Conservation (phyloP, 2,797 vertebrate species). For the Hemitrygon akajei region DNA sequence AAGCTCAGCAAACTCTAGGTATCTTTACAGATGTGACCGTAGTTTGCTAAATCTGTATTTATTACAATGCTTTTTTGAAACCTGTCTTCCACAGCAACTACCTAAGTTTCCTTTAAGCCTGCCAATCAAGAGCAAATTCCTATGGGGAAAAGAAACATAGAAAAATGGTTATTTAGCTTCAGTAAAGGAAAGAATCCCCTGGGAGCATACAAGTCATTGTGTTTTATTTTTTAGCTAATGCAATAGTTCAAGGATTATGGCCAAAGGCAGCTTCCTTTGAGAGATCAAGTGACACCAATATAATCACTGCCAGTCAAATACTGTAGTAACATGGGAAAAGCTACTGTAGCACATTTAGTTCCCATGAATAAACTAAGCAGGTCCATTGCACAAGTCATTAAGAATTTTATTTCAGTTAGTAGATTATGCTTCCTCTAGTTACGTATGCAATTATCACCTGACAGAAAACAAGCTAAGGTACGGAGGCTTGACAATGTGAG, state of each 20-base stretch:
- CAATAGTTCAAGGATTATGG: constrained; percentile 34
- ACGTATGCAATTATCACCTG: neutral
- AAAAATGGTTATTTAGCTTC: neutral
- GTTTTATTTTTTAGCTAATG: constrained; percentile 23
- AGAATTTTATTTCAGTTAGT: constrained; percentile 23
- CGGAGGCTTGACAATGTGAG: too few species aligned
- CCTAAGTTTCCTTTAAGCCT: neutral
- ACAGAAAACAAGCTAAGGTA: neutral
- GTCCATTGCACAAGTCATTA: neutral
- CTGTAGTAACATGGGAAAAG: neutral
- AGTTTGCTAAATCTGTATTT: neutral
- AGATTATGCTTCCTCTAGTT: constrained; percentile 27
- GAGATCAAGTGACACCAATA: constrained; percentile 27
- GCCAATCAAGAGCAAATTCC: neutral
- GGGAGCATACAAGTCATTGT: constrained; percentile 21
- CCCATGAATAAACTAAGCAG: constrained; percentile 8
- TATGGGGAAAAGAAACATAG: neutral
- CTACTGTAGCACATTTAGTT: constrained; percentile 4
- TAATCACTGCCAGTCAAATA: constrained; percentile 22
- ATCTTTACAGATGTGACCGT: neutral
- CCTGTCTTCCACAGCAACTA: neutral
- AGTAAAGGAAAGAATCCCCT: neutral
- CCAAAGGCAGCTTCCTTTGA: constrained; percentile 35
- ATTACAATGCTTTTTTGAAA: neutral
- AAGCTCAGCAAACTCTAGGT: neutral